These are phyloP conservation scores for Meiosimyza decipiens DNA, from an alignment of 2,888 invertebrate genomes.

Conservation along the genomic window DNA sequence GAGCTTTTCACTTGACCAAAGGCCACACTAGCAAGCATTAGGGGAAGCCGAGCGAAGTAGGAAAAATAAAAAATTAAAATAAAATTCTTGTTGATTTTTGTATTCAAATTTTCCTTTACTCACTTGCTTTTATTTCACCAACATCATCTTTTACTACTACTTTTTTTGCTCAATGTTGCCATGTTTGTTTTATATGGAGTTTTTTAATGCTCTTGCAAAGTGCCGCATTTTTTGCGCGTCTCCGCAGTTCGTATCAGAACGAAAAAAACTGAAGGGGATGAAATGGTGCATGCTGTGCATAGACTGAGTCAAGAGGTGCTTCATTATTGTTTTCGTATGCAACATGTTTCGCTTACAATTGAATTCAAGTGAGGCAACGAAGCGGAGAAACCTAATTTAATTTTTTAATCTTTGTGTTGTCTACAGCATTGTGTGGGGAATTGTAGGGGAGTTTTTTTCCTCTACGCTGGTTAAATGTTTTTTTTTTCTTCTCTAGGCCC, in stretches of 20 bases:
- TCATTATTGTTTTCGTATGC: conserved; percentile 34
- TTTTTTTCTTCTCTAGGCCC: background rate
- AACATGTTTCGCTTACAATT: conserved; percentile 34
- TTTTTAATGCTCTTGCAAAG: background rate
- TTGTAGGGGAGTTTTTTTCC: background rate
- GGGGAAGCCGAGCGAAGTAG: background rate
- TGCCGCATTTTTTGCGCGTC: background rate
- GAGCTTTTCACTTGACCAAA: conserved; percentile 10
- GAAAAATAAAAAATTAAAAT: background rate
- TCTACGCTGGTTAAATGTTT: background rate
- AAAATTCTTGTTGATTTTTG: conserved; percentile 31
- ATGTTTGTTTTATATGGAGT: conserved; percentile 9
- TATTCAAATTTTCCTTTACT: conserved; percentile 21
- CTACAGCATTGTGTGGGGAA: background rate
- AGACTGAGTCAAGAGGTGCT: conserved; percentile 6
- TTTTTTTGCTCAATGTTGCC: background rate
- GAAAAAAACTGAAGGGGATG: background rate
- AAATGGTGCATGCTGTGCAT: background rate
- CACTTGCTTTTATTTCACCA: background rate
- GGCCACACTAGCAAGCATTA: background rate
- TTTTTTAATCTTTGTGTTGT: conserved; percentile 20
- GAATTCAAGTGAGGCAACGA: conserved; percentile 30
- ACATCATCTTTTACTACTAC: background rate
- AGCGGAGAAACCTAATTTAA: conserved; percentile 31
- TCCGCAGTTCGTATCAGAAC: background rate